These are phyloP conservation scores for Megalurothrips usitatus DNA, from an alignment of 2,888 invertebrate species.

Conservation along the genomic window DNA sequence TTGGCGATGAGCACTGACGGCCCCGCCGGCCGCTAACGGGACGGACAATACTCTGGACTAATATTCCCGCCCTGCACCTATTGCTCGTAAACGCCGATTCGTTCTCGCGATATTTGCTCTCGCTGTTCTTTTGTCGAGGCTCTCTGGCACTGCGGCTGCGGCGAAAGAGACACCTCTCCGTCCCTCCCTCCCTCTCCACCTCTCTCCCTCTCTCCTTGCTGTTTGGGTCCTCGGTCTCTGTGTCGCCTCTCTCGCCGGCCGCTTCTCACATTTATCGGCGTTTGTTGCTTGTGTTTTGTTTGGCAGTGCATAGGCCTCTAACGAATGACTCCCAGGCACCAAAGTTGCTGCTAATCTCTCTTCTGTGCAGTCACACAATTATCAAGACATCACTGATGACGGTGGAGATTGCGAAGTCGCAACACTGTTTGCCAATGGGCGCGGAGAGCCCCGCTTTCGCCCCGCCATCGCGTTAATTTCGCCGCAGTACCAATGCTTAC, in stretches of 20 bases:
- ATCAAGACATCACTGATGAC: slow-evolving; percentile 19
- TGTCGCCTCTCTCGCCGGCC: too few species aligned
- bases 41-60: neutral
- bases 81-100: slow-evolving; percentile 1
- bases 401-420: slow-evolving; percentile 1
- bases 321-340: neutral
- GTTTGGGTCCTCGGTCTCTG: too few species aligned
- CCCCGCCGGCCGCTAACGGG: neutral
- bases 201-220: neutral
- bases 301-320: neutral
- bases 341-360: slow-evolving; percentile 6
- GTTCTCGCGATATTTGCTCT: neutral
- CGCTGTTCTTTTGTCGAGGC: neutral
- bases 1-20: neutral
- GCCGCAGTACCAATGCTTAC: too few species aligned
- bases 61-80: neutral
- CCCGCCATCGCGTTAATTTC: too few species aligned
- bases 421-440: slow-evolving; percentile 6
- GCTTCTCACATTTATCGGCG: too few species aligned
- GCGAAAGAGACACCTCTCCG: too few species aligned
- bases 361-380: slow-evolving; percentile 12
- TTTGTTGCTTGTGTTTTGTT: too few species aligned
- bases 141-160: neutral
- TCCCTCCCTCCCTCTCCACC: too few species aligned
- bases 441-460: neutral